Base-by-base conservation (phyloP, 2,888 invertebrate species). In the Sesamia inferens region DNA sequence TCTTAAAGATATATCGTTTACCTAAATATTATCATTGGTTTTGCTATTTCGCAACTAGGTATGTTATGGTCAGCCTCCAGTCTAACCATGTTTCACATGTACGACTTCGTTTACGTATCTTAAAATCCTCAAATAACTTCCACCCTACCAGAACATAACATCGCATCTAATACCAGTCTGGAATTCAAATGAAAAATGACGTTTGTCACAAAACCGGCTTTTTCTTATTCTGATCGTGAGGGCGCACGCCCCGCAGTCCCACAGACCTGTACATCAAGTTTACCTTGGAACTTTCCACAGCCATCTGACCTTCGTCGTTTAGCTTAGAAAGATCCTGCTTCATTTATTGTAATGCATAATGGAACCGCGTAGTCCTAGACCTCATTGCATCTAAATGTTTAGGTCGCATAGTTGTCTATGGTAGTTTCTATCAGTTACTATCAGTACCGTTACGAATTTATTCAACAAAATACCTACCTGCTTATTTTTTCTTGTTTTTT, bases 221-320 rank as follows among this genome's bases (percentile, higher is more conserved):
- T 76, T 83, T 66, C n/a, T 68, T 57, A 75, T 83, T 71, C 63
- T 58, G 47, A 68, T 58, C 74, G 51, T 39, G 76, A 85, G 84
- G 85, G 85, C 78, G 74, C 75, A 74, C 65, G 80, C 71, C 70
- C 71, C 69, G 65, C 62, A 44, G 70, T 19, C 72, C 68, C 47
- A 61, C 73, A 19, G 19, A 39, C 44, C 64, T 58, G 57, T 64
- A 55, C 71, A 51, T 75, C 74, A 55, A 64, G 79, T 81, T 86
- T 72, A 72, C 84, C 81, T 84, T 84, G 86, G 67, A 76, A 81
- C 81, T 84, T 84, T 84, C 74, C 73, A 81, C 63, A 75, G 83
- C 61, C 51, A 68, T 68, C 68, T 70, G 70, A 82, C 81, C 81
- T 84, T 84, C 71, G 51, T 44, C 48, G 67, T 54, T 54, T 47